Base-by-base conservation (phyloP, 2,888 invertebrate species). In the Nemotelus pantherinus region DNA sequence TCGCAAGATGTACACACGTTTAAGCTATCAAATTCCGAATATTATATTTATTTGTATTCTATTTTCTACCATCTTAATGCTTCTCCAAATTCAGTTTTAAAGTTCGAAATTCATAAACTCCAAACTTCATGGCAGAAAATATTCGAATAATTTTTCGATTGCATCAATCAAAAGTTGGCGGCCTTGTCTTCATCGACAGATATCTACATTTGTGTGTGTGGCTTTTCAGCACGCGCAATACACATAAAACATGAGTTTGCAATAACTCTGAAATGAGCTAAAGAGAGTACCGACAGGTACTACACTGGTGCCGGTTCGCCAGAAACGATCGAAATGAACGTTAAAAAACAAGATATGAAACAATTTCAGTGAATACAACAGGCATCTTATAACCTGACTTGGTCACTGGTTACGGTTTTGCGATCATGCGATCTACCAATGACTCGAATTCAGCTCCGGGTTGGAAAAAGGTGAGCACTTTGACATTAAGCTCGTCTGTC, bases 401-500 rank as follows among this genome's bases (percentile, higher is more conserved):
- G 25, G 25, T 25, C 25, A 25, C 25, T 25, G 25, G 25, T 25
- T 25, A 25, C 25, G 25, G 25, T 25, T 25, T 25, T 25, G 25
- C 25, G 25, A 25, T 25, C 25, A 25, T 25, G 25, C 25, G 25
- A 25, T 25, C 25, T 25, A 25, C 25, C 25, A 25, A 25, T 25
- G 25, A 25, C 25, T 25, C 25, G 25, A 25, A 25, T 25, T 25
- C 25, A 25, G 25, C 25, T 25, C 25, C 25, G 25, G 25, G 25
- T 25, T 25, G 25, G 25, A 10, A 53, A 70, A 70, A 70, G 53
- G 70, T 70, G 53, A 70, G 43, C 53, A 41, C 50, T 70, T 70
- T 55, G 70, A 70, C 55, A 70, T 70, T 70, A 70, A 55, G 70
- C 53, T 70, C 70, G 55, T 70, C 55, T 70, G 25, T 70, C 70